phyloP scores from a whole-genome alignment of 2,888 invertebrate genomes.

The Pardosa pseudoannulata region DNA sequence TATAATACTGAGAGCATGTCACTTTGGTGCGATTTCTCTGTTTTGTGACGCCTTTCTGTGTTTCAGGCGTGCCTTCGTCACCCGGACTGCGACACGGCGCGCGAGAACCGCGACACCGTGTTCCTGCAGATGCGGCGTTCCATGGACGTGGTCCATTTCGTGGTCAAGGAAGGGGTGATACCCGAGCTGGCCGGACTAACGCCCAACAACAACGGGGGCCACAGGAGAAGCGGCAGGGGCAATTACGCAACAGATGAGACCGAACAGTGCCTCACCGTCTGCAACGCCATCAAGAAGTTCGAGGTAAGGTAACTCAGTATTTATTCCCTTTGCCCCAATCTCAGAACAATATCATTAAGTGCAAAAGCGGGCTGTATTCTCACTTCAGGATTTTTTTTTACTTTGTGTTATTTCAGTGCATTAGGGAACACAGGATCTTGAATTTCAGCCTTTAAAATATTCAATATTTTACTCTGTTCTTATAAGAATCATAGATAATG shows the following conservation, averaged over 20 bases:
- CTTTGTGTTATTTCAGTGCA: no score
- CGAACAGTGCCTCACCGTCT: conserved; percentile 81
- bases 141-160: conserved; percentile 97
- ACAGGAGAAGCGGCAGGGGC: conserved; percentile 16
- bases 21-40: not conserved
- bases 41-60: not conserved
- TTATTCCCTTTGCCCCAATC: no score
- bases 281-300: conserved; percentile 89
- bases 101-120: conserved; percentile 97
- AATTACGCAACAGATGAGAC: conserved; percentile 76
- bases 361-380: no score
- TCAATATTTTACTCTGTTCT: no score
- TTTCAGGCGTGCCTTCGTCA: conserved; percentile 91
- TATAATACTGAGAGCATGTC: no score
- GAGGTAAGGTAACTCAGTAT: conserved; percentile 80
- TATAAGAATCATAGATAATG: no score
- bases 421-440: no score
- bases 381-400: no score
- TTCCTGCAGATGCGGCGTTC: conserved; percentile 95
- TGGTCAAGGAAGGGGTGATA: conserved; percentile 93
- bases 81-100: conserved; percentile 93
- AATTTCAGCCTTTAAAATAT: no score
- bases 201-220: conserved; percentile 40
- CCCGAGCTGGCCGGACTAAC: conserved; percentile 71
- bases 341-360: no score